Evolutionary conservation across 1,140 invertebrate species (phyloP), one percentile per base, ranked within the genome.

Genomic region (Mycetomoellerius zeteki): DNA sequence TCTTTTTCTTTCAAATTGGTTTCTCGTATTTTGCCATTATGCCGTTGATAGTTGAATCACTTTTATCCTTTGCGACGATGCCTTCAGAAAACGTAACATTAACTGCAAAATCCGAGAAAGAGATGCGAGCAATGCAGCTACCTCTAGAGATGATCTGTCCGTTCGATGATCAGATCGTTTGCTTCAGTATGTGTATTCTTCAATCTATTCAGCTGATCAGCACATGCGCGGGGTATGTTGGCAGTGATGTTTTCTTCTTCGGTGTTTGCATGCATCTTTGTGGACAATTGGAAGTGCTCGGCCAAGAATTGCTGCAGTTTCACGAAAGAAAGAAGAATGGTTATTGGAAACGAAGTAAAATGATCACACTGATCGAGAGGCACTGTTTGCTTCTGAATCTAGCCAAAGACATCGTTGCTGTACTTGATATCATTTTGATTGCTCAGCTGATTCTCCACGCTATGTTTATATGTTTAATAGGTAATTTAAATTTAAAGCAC

Each of bases 161-260:
- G 5, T 85, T 75, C 19, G n/a, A 75, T 1, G 8, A 6, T 5
- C 37, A 50, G 19, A 5, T 76, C 58, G 33, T 64, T 54, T 50
- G 60, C n/a, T 62, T 21, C 33, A 33, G 75, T 43, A 27, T 64
- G 12, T 62, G 14, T 43, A 85, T 87, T 7, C 27, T 67, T 33
- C 47, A 54, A 54, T 33, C 3, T 30, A 2, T 72, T 33, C 47
- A 52, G 7, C 6, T 52, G 7, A 27, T 19, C 7, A 21, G 7
- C 1, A 75, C 14, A 37, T 14, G 56, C 5, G 76, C 27, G 5
- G 24, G 54, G 3, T 58, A 90, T 33, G 77, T 78, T 30, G 87
- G 86, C 24, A 87, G 58, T 27, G 89, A 91, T 52, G 71, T 87
- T 14, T 87, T 91, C 8, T 64, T 89, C 7, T 85, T 90, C 19